Conservation (phyloP, 2,888 invertebrate species). For the Mesopsocus fuscifrons region DNA sequence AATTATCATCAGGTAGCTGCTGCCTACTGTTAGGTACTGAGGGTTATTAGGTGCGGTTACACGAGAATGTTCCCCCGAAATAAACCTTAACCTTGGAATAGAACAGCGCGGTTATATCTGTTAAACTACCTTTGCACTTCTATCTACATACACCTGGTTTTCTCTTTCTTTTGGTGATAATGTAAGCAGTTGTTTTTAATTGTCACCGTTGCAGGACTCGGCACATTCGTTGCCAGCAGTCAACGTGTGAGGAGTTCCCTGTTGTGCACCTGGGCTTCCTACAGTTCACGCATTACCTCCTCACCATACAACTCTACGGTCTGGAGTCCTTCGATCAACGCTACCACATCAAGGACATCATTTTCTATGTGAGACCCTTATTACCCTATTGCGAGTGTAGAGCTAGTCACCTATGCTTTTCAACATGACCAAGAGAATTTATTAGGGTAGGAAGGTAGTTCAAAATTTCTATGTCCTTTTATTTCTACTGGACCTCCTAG, state of each 20-base stretch:
- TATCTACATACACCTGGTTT: not conserved
- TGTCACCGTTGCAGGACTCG: slow-evolving; percentile 47
- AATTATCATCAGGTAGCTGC: not conserved
- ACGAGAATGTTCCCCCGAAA: too few relatives aligned
- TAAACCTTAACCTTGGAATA: slow-evolving; percentile 12
- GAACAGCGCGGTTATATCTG: too few relatives aligned
- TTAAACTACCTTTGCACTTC: not conserved
- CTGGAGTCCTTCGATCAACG: slow-evolving; percentile 67
- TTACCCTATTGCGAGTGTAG: too few relatives aligned
- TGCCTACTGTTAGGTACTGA: slow-evolving; percentile 7
- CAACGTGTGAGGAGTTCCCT: slow-evolving; percentile 72
- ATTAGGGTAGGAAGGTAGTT: too few relatives aligned
- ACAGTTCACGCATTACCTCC: slow-evolving; percentile 72
- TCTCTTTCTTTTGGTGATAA: slow-evolving; percentile 6
- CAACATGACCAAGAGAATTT: too few relatives aligned
- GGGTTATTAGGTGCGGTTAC: too few relatives aligned
- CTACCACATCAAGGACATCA: slow-evolving; percentile 65
- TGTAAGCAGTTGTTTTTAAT: too few relatives aligned
- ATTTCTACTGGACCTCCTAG: too few relatives aligned
- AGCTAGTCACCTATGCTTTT: too few relatives aligned
- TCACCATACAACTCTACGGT: slow-evolving; percentile 68
- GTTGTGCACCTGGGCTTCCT: slow-evolving; percentile 76
- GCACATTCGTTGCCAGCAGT: slow-evolving; percentile 60
- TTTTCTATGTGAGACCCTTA: slow-evolving; percentile 76
- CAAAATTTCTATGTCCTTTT: slow-evolving; percentile 10